These are phyloP conservation scores for Lynx canadensis DNA, from an alignment of 2,113 vertebrate species.

Conservation along the genomic window DNA sequence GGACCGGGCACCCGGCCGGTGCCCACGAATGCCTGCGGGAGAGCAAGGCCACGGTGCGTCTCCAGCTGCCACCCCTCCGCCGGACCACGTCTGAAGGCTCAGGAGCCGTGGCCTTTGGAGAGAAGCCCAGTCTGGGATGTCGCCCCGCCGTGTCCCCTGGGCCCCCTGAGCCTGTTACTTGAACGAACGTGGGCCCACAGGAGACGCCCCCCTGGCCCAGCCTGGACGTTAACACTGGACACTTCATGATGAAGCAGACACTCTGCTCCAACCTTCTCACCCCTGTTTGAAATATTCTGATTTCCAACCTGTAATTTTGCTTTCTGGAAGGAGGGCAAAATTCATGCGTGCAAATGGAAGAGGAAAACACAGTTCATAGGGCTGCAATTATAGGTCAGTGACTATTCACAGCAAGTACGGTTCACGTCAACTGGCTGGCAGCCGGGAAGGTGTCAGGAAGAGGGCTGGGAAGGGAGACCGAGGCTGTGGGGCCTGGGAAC, in stretches of 20 bases:
- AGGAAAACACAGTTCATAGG: slow-evolving; percentile 8
- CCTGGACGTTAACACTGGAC: slow-evolving; percentile 65
- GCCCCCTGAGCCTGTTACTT: slow-evolving; percentile 61
- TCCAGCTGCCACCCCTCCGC: background rate
- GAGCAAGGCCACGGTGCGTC: fast-evolving
- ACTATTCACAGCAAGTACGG: background rate
- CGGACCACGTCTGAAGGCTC: background rate
- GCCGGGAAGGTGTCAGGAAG: fast-evolving
- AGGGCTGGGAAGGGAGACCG: background rate
- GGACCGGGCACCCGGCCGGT: background rate
- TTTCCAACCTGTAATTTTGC: slow-evolving; percentile 71
- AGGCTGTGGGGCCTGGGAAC: background rate
- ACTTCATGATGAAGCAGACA: slow-evolving; percentile 80
- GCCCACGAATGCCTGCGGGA: fast-evolving
- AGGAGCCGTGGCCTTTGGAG: background rate
- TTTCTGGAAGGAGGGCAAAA: slow-evolving; percentile 31
- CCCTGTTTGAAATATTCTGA: slow-evolving; percentile 39
- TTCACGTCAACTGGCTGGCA: fast-evolving
- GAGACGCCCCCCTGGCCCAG: slow-evolving; percentile 73
- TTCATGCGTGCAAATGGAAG: background rate
- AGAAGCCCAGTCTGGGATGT: background rate
- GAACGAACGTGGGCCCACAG: slow-evolving; percentile 79
- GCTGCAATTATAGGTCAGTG: slow-evolving; percentile 47
- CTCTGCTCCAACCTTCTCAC: slow-evolving; percentile 46
- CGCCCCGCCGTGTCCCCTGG: background rate